Base-by-base conservation (phyloP, 64 coral and sea anemone genomes). In the Exaiptasia diaphana region DNA sequence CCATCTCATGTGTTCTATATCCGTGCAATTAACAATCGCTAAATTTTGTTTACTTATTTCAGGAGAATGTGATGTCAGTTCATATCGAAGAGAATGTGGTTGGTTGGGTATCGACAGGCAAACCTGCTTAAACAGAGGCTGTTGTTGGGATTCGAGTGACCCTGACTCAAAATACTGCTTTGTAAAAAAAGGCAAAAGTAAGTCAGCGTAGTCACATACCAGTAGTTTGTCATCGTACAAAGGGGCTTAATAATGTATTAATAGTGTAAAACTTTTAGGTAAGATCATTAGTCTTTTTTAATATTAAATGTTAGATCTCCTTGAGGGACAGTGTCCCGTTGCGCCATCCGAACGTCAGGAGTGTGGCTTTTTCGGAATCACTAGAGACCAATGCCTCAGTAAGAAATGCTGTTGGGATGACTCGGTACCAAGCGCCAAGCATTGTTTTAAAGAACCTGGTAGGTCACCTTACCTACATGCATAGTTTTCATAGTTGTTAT, bases 391-490 rank as follows among this genome's bases (percentile, higher is more conserved):
- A 54, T 87, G 84, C 20, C 49, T 87, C 25, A 3, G 9, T 0
- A 42, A 31, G 2, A 15, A 14, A 0, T 87, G 84, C 60, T 78
- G 84, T 20, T 87, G 84, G 84, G 84, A 87, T 44, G 38, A 43
- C 31, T 63, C 74, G 9, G 73, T 78, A 18, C 29, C 43, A 18
- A 18, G 55, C 61, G 10, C 81, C 46, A 73, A 72, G 4, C 67
- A 31, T 23, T 86, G 83, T 43, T 86, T 86, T n/a, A 45, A 86
- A 60, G 48, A 86, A 21, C 83, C 83, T 34, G 57, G 83, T 86
- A 44, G 13, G 61, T 76, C 7, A 1, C 35, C 1, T 28, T 7
- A 14, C 7, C n/a, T n/a, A n/a, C n/a, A n/a, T n/a, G n/a, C n/a
- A n/a, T n/a, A n/a, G n/a, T n/a, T n/a, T n/a, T n/a, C n/a, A n/a